Evolutionary conservation across 2,113 vertebrate species (phyloP).

Genomic region (Dromiciops gliroides): DNA sequence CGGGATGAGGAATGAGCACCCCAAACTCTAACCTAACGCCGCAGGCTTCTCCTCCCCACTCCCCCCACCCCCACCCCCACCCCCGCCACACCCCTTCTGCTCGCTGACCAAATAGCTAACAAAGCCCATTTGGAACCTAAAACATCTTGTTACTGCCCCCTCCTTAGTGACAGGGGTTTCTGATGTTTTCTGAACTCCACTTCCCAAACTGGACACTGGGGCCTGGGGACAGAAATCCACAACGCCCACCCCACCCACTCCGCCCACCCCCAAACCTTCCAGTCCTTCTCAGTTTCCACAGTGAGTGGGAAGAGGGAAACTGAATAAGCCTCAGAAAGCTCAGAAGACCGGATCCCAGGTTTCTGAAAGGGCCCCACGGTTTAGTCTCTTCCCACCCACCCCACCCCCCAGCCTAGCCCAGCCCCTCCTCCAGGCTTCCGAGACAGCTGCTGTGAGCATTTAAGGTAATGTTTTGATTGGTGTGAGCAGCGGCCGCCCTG

Average conservation of each 20-base stretch:
- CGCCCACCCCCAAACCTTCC: not conserved
- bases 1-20: not conserved
- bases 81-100: too few species aligned
- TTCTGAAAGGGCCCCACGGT: conserved; percentile 52
- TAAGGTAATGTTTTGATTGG: conserved; percentile 86
- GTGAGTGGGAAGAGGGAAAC: not conserved
- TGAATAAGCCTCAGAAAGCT: conserved; percentile 41
- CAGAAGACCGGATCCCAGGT: conserved; percentile 30
- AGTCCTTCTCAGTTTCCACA: not conserved
- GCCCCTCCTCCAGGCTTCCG: not conserved
- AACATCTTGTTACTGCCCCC: not conserved
- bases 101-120: not conserved
- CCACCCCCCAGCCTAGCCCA: not conserved
- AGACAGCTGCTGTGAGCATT: conserved; percentile 80
- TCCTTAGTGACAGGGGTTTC: not conserved
- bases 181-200: not conserved
- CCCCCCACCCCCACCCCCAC: too few species aligned
- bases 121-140: not conserved
- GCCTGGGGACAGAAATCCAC: not conserved
- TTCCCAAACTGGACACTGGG: not conserved
- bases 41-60: too few species aligned
- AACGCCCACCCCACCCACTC: too few species aligned
- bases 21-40: not conserved
- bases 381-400: not conserved
- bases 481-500: not conserved